Base-by-base conservation (phyloP, 2,113 vertebrate genomes). In the Rana temporaria region DNA sequence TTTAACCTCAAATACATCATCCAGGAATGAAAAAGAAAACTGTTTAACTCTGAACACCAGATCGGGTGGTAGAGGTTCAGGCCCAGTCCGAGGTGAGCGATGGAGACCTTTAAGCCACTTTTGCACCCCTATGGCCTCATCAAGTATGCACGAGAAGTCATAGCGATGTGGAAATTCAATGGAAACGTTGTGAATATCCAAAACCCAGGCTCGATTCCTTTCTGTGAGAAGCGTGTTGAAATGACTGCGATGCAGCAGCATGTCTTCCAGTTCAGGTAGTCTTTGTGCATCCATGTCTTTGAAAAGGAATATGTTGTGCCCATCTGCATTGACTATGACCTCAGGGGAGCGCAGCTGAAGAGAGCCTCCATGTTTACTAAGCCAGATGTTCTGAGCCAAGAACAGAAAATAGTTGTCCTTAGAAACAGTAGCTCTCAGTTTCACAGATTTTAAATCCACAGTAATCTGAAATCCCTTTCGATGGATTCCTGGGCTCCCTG, bases 141-240 rank as follows among this genome's bases (percentile, higher is more conserved):
- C 98, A 64, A 99, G 93, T 4, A 97, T 98, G 84, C 86, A 91
- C 14, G 97, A 98, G 89, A 99, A 97, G 82, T 99, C 95, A 17
- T 98, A 98, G 86, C 97, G 96, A 86, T 98, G 98, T 7, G 97
- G 98, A 85, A 99, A 98, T 88, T 99, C 96, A 0, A 97, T 89
- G 20, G 92, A 85, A 14, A 97, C 81, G 1, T 89, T 94, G 22
- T 95, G 95, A 0, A 95, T 90, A 24, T 93, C 93, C 76, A 99
- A 89, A 20, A 96, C 90, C 97, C 96, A 99, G 80, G 95, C 91
- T 0, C 92, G 88, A 88, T 98, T 99, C 67, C 90, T 93, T 53
- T 91, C 84, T 4, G 96, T 96, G 84, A 85, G 86, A 56, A 97
- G 91, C 11, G 90, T 85, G 32, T 95, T 93, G 85, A 97, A 96